Evolutionary conservation across 2,797 vertebrate genomes (phyloP), one percentile per base, ranked within the genome.

Genomic region (Lutjanus argentimaculatus): DNA sequence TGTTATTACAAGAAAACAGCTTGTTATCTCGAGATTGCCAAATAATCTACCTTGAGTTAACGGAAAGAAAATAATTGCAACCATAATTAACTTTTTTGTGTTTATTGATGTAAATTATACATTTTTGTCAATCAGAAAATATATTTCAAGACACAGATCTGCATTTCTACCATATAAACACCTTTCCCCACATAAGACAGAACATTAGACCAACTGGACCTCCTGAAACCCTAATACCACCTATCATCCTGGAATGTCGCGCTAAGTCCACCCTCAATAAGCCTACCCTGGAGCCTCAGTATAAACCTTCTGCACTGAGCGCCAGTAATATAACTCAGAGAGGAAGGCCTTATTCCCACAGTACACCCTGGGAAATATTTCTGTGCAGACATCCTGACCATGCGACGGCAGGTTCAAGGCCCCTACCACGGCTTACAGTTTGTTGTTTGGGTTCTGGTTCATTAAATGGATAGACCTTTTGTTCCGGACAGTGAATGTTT

Each of bases 231-330:
- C 22, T 85, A 92, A 92, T 88, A 84, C 85, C 75, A 85, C 80
- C 82, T 86, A 91, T 91, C 78, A 84, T 87, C 68, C 72, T 79
- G 93, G 93, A 94, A 95, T 94, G 90, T 86, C 72, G 21, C 48
- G 4, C 80, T 89, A 86, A 93, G 78, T 89, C 91, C 75, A 69
- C 46, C 70, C 76, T 77, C 89, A 86, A 86, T 88, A 89, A 92
- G 74, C 85, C 69, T 89, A 48, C 85, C 92, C 93, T 72, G 83
- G 75, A 89, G 92, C 90, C 82, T 83, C 75, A 61, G 59, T 19
- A 69, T 87, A 79, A 92, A 91, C 85, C 80, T 83, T 84, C 76
- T 76, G 58, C 66, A 72, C 56, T 59, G 69, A 85, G 68, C 71
- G 82, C 65, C 78, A 83, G 84, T 83, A 89, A 89, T 82, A 85